phyloP scores from a whole-genome alignment of 2,113 vertebrate genomes.

The Puntigrus tetrazona region DNA sequence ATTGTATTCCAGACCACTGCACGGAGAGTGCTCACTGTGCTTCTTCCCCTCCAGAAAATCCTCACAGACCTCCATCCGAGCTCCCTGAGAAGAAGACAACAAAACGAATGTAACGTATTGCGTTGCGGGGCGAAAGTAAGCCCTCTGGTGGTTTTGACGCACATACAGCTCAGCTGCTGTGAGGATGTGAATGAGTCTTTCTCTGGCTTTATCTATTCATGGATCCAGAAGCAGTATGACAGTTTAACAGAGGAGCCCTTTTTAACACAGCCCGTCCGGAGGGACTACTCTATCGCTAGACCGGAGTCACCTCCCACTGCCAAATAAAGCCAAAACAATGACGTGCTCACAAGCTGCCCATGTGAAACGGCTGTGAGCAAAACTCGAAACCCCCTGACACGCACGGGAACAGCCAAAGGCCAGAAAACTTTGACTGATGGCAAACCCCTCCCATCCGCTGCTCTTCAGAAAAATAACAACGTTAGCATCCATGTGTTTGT shows the following conservation, averaged over 20 bases:
- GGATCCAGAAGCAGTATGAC: conserved; percentile 29
- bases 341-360: conserved; percentile 69
- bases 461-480: background rate
- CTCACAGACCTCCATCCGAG: conserved; percentile 80
- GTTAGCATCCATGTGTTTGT: background rate
- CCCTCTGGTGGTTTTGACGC: background rate
- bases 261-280: conserved; percentile 64
- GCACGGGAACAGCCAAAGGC: conserved; percentile 65
- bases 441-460: conserved; percentile 33
- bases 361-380: conserved; percentile 64
- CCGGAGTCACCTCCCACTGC: conserved; percentile 71
- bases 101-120: background rate
- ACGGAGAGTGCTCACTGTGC: conserved; percentile 81
- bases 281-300: conserved; percentile 58
- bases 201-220: conserved; percentile 22
- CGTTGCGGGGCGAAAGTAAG: background rate
- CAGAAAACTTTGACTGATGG: conserved; percentile 45
- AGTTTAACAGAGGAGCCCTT: conserved; percentile 12
- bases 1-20: conserved; percentile 86
- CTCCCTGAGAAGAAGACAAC: conserved; percentile 70
- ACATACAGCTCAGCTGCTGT: conserved; percentile 4
- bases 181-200: conserved; percentile 9
- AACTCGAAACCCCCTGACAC: conserved; percentile 61
- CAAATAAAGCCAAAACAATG: conserved; percentile 75
- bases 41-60: conserved; percentile 82